These are phyloP conservation scores for Craniophora ligustri DNA, from an alignment of 2,888 invertebrate species.

Conservation along the genomic window DNA sequence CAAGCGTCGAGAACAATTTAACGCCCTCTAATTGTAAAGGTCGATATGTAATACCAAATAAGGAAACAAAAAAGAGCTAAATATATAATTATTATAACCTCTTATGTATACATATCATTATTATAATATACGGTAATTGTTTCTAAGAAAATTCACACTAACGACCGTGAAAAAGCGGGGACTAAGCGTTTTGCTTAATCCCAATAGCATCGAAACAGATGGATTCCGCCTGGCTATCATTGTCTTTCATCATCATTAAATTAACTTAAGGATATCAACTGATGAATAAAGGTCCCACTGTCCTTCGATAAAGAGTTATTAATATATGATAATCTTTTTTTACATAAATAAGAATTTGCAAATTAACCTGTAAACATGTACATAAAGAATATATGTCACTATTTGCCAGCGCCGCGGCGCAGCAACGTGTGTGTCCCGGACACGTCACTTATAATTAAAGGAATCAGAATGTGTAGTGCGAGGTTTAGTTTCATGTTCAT, in stretches of 20 bases:
- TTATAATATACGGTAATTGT: too few relatives aligned
- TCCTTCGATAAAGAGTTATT: not conserved
- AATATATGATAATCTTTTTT: conserved; percentile 6
- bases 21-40: not conserved
- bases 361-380: too few relatives aligned
- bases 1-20: conserved; percentile 11
- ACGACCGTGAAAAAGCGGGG: too few relatives aligned
- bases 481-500: conserved; percentile 24
- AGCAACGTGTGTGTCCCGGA: not conserved
- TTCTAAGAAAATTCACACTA: too few relatives aligned
- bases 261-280: too few relatives aligned
- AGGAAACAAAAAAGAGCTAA: conserved; percentile 9
- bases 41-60: conserved; percentile 17
- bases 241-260: too few relatives aligned
- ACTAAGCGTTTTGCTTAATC: too few relatives aligned
- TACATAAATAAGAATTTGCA: not conserved
- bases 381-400: conserved; percentile 16
- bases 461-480: conserved; percentile 18
- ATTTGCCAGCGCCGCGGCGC: conserved; percentile 5
- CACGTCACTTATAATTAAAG: conserved; percentile 22
- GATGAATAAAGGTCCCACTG: too few relatives aligned
- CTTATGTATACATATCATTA: too few relatives aligned
- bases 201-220: too few relatives aligned
- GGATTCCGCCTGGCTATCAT: too few relatives aligned
- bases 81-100: not conserved